Evolutionary conservation across 2,888 invertebrate species (phyloP), one percentile per base, ranked within the genome.

Genomic region (Lycophotia porphyrea): DNA sequence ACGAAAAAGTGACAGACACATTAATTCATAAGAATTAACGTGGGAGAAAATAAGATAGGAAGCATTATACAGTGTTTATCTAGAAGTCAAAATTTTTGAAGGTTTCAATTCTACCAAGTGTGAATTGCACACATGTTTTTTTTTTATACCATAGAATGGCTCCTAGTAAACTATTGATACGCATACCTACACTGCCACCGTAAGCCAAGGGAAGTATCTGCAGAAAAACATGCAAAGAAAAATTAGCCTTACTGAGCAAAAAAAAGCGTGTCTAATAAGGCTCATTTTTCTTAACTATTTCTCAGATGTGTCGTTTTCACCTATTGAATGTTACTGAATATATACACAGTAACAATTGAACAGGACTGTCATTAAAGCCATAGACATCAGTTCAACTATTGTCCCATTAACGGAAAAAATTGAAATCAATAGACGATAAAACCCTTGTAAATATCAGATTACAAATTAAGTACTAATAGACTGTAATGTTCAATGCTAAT

Each of bases 401-500:
- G 58, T 52, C 4, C 36, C n/a, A 64, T 64, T 4, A 64, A 76
- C 9, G 47, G 47, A 0, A 82, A 36, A 15, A 39, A 36, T 76
- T 65, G 39, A 64, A 78, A 55, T 47, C 11, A 67, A 42, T 9
- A 52, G 31, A 58, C n/a, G 9, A 65, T 70, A 49, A 64, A 67
- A 71, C 36, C 3, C 7, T 21, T 18, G 61, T 36, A 67, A 36
- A 78, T 34, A 61, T 39, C 9, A 49, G 24, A 76, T 73, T 63
- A 65, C 39, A 75, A 73, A 76, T 65, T 65, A 52, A 67, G 31
- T 27, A 11, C 18, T 69, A 18, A 18, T 39, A 70, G 44, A 73
- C 78, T 36, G 42, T 66, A 49, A 84, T 72, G 39, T 70, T 67
- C 60, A 34, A 39, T 72, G 65, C 65, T 71, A 74, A 85, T 81